Evolutionary conservation across 92 coral and sea anemone species (phyloP), one percentile per base, ranked within the genome.

Genomic region (Porites rus): DNA sequence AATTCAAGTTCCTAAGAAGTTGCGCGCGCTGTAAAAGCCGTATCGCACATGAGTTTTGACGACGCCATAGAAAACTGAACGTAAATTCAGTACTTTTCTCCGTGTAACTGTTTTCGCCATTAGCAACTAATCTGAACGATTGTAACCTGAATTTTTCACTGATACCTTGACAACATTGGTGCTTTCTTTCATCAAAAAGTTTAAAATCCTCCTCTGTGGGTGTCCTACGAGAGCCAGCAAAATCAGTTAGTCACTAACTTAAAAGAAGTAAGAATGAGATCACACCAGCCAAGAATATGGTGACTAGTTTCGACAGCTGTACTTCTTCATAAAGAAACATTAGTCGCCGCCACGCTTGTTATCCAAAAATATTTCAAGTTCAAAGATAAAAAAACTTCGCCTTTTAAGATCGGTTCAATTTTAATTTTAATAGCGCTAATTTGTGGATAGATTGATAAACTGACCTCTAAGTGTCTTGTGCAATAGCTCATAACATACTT

Each of bases 121-220:
- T 38, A 38, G 46, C 46, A 38, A 0, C 6, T 38, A 38, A 38
- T 38, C 46, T 38, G 46, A 38, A 38, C 7, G 46, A 38, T 38
- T 10, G 1, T 56, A 2, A 56, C 4, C 61, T 10, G 13, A 56
- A 56, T 56, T 56, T 56, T 10, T 10, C 13, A 56, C 3, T 1
- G 16, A 43, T 56, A 61, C 87, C 87, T 43, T 50, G 69, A 56
- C 65, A 62, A 6, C 53, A 12, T 63, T 65, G 72, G 13, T 73
- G 84, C 22, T 66, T 66, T 71, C 69, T 64, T 58, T 89, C 54
- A 31, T 83, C 65, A 53, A 91, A 80, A 72, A 91, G 76, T 70
- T 75, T 84, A 14, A 84, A 61, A 74, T 91, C 94, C 11, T 68
- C 84, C 61, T 84, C 94, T 65, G 94, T 91, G 18, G 94, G 94